These are phyloP conservation scores for Drosophila crucigera DNA, from an alignment of 2,888 invertebrate genomes.

Conservation along the genomic window DNA sequence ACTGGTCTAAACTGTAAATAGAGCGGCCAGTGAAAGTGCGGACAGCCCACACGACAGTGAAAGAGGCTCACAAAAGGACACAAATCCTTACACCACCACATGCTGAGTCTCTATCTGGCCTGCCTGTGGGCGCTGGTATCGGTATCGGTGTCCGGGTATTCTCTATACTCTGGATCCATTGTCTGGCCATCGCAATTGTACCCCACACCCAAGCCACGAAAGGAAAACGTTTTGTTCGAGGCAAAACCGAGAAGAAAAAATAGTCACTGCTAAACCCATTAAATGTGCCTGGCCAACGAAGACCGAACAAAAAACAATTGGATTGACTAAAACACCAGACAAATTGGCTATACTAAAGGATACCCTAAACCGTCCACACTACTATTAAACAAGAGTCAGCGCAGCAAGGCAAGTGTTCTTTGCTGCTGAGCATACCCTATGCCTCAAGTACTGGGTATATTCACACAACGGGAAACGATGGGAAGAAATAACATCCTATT, in stretches of 20 bases:
- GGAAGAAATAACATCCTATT: slow-evolving; percentile 47
- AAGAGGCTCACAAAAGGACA: slow-evolving; percentile 43
- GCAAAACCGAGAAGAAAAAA: slow-evolving; percentile 26
- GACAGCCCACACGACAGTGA: slow-evolving; percentile 49
- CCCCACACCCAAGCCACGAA: slow-evolving; percentile 16
- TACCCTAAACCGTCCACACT: slow-evolving; percentile 16
- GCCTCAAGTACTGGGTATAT: neutral
- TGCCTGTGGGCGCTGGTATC: slow-evolving; percentile 17
- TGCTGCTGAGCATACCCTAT: neutral
- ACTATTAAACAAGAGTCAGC: neutral
- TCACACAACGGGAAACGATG: neutral
- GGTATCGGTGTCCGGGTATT: slow-evolving; percentile 18
- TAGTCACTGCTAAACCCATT: slow-evolving; percentile 65
- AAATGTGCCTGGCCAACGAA: slow-evolving; percentile 55
- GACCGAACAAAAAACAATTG: slow-evolving; percentile 24
- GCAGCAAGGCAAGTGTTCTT: neutral
- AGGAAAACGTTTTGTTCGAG: slow-evolving; percentile 60
- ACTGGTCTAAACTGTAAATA: slow-evolving; percentile 74
- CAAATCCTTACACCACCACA: slow-evolving; percentile 68
- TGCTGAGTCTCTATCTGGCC: slow-evolving; percentile 60
- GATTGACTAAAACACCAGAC: neutral
- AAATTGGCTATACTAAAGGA: neutral
- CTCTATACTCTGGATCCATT: slow-evolving; percentile 30
- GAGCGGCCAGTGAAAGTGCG: slow-evolving; percentile 77
- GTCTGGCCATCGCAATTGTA: slow-evolving; percentile 47